Percentiles rank a stretch among this genome's conserved stretches.
These are phyloP conservation scores for Sinella curviseta DNA, from an alignment of 1,140 invertebrate genomes.

Conservation along the genomic window DNA sequence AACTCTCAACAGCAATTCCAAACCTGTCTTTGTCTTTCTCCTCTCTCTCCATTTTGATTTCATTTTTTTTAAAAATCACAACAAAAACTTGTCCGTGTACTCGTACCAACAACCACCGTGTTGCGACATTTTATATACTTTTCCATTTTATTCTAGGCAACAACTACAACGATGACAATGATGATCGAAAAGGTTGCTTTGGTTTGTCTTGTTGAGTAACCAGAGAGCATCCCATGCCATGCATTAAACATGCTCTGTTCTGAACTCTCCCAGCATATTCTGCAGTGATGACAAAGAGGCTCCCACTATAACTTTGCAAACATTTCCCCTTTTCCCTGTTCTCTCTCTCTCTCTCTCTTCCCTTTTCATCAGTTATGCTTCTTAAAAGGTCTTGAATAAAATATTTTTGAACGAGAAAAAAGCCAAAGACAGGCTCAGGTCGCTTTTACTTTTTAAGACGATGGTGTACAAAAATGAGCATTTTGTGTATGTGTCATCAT, in stretches of 20 bases:
- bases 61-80: too few relatives aligned
- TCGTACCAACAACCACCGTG: too few relatives aligned
- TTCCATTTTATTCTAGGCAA: background rate
- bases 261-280: too few relatives aligned
- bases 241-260: background rate
- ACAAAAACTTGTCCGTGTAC: too few relatives aligned
- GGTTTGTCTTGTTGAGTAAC: background rate
- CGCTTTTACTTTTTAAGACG: background rate
- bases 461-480: background rate
- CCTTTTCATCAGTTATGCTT: conserved; percentile 14
- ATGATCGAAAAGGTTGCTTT: background rate
- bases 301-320: background rate
- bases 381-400: conserved; percentile 24
- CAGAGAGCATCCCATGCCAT: background rate
- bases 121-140: background rate
- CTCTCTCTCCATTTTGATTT: too few relatives aligned
- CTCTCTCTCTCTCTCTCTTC: background rate
- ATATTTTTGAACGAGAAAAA: conserved; percentile 1
- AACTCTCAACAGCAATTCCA: too few relatives aligned
- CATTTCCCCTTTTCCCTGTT: background rate
- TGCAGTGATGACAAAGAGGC: background rate
- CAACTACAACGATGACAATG: background rate
- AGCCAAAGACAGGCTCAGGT: background rate
- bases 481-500: conserved; percentile 19
- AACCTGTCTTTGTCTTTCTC: too few relatives aligned